Evolutionary conservation across 2,888 invertebrate species (phyloP), one percentile per base, ranked within the genome.

Genomic region (Eupithecia vulgata): DNA sequence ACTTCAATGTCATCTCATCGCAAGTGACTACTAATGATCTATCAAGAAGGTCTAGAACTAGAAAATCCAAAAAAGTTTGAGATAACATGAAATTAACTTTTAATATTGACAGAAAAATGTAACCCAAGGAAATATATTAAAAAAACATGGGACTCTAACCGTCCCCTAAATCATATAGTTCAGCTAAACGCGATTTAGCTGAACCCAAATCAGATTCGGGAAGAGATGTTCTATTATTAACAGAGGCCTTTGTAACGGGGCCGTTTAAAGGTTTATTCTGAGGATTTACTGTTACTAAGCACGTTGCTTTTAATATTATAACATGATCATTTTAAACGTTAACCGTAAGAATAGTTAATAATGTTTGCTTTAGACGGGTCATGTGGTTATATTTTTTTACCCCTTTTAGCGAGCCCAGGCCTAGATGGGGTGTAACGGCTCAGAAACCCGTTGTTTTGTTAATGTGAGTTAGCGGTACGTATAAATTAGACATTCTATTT

Each of bases 181-280:
- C 45, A 64, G 37, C 37, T 67, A 57, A 74, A 67, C 42, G 64
- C 68, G 48, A 70, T 59, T 75, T 40, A 67, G 67, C 75, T 68
- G 17, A 74, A 69, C 75, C 75, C 77, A 77, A 79, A 80, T 81
- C 81, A 82, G 82, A 82, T 84, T 79, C 78, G 75, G 76, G 72
- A 71, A 76, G 77, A 73, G 79, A 74, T 80, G 80, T 78, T 83
- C 79, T 82, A 85, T 86, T 86, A 82, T 79, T 80, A 76, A 79
- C 34, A 67, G 75, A 80, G 79, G 78, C 79, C 77, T 80, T 77
- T 83, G 79, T 83, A 83, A 84, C 83, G 72, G 79, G 79, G 77
- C 80, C 78, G 80, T 83, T 81, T 79, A 76, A 76, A 71, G 73
- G 77, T 77, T 81, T 76, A 81, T 80, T 79, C 78, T 78, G 76